A percentile compares a stretch with the other conserved stretches of the same genome.
Evolutionary conservation across 2,113 vertebrate genomes (phyloP).

Genomic region (Saguinus midas): DNA sequence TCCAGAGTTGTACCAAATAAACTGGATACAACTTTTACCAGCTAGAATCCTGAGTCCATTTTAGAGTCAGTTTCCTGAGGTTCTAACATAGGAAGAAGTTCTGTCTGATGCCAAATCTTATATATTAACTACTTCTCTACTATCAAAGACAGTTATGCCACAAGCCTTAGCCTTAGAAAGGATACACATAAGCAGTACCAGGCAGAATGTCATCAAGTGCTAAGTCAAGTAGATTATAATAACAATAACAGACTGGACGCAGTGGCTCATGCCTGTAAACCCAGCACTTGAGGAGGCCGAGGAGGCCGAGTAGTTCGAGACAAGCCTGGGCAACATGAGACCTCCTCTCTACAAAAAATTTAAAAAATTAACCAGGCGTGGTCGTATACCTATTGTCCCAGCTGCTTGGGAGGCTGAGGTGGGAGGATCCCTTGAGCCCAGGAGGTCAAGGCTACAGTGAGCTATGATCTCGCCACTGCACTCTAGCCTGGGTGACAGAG

Average conservation of each 20-base stretch:
- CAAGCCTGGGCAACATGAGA: no score
- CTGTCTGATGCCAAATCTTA: neutral
- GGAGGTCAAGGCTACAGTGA: no score
- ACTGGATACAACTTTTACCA: neutral
- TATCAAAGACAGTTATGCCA: neutral
- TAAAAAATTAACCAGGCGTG: no score
- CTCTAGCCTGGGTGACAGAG: no score
- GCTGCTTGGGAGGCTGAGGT: no score
- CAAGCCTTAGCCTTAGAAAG: neutral
- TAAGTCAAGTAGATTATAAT: neutral
- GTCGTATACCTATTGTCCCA: no score
- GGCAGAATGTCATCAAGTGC: neutral
- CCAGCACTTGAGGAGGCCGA: no score
- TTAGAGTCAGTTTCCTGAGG: neutral
- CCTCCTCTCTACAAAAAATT: no score
- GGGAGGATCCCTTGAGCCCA: no score
- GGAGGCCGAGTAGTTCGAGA: no score
- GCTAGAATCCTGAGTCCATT: neutral
- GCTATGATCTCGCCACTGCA: no score
- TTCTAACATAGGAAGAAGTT: neutral
- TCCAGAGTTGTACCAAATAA: neutral
- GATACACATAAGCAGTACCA: neutral
- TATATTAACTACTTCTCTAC: neutral
- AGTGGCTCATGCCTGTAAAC: no score
- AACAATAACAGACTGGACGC: neutral